A percentile compares a stretch with the other conserved stretches of the same genome.
Conservation (phyloP, 1,140 invertebrate species). For the Anastrepha ludens region DNA sequence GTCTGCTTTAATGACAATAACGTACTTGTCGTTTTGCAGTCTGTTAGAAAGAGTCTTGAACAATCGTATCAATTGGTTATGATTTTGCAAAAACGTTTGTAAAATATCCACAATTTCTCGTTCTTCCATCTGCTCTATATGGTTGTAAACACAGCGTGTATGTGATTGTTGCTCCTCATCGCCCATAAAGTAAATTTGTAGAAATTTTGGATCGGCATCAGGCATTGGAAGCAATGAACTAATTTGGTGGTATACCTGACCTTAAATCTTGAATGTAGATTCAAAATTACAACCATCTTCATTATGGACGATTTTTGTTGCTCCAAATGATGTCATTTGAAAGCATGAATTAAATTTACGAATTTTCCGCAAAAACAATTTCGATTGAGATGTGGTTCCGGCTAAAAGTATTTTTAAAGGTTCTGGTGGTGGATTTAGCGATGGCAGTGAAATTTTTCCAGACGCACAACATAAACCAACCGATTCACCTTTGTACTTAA, state of each 20-base stretch:
- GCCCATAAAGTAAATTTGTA: conserved; percentile 66
- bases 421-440: too few relatives aligned
- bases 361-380: not conserved
- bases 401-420: too few relatives aligned
- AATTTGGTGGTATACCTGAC: conserved; percentile 75
- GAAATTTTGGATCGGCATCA: not conserved
- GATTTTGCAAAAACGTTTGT: not conserved
- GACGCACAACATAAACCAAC: too few relatives aligned
- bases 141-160: conserved; percentile 57
- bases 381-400: not conserved
- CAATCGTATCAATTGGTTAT: not conserved
- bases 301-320: conserved; percentile 57
- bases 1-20: not conserved
- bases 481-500: too few relatives aligned
- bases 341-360: too few relatives aligned
- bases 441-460: too few relatives aligned
- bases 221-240: conserved; percentile 54
- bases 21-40: not conserved
- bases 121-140: conserved; percentile 51
- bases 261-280: conserved; percentile 75
- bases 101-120: conserved; percentile 48
- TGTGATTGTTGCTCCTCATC: conserved; percentile 67
- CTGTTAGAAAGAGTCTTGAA: not conserved
- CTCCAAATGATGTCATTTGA: too few relatives aligned
- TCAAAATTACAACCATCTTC: conserved; percentile 70